Evolutionary conservation across 2,797 vertebrate species (phyloP), one percentile per base, ranked within the genome.

Genomic region (Brotula barbata): DNA sequence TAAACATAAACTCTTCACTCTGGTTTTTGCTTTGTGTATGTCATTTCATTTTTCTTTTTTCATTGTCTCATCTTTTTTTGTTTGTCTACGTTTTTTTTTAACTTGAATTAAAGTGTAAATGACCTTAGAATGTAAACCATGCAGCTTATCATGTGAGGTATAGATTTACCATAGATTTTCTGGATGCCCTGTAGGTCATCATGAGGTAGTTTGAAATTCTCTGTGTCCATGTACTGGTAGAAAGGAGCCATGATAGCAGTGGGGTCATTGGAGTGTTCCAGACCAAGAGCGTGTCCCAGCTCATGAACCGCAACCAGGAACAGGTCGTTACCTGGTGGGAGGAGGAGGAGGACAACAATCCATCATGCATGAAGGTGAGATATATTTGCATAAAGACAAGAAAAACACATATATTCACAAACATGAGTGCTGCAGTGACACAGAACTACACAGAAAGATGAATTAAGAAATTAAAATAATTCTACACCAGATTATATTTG

Each of bases 231-330:
- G 75, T 95, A 94, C 87, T 93, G 94, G 75, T 95, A 94, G 59
- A 93, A 94, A 16, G 93, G 94, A 53, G 94, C 93, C 93, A 94
- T 95, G 73, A 96, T 91, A 21, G 91, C 92, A 1, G 92, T 93
- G 11, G 92, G 91, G 64, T 93, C 93, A 5, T 90, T 93, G 13
- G 93, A 94, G 84, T 94, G 94, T 42, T 92, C 86, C 53, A 95
- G 84, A 10, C 93, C 93, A 16, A 95, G 88, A 5, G 92, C 92
- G 1, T 93, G 92, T 25, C 93, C 93, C 79, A 95, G 88, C 83
- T 95, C 92, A 10, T 94, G 92, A 60, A 93, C 94, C 15, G 92
- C 93, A 47, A 94, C 92, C 64, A 93, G 82, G 80, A 96, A 96
- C 65, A 96, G 82, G 80, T 95, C 94, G 33, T 95, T 95, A 16